Evolutionary conservation across 1,140 invertebrate species (phyloP).

Genomic region (Phymorhynchus buccinoides): DNA sequence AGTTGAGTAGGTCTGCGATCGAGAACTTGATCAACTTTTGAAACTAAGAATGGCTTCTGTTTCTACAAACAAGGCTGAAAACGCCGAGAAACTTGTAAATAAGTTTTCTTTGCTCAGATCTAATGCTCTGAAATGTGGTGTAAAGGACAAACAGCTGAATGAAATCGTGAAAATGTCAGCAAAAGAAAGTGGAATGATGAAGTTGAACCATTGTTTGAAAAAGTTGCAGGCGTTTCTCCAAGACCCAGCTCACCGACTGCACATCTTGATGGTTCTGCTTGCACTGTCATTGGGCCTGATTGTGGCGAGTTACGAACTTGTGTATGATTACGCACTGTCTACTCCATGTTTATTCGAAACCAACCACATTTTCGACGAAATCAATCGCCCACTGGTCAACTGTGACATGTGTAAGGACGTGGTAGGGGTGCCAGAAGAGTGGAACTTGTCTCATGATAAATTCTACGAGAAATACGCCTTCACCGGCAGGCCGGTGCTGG

Average conservation of each 20-base stretch:
- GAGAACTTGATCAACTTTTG: not conserved
- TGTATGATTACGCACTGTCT: slow-evolving; percentile 25
- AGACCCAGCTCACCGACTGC: slow-evolving; percentile 6
- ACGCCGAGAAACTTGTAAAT: not conserved
- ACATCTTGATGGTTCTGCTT: slow-evolving; percentile 24
- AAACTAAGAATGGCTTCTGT: not conserved
- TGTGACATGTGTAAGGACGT: slow-evolving; percentile 83
- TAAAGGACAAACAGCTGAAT: not conserved
- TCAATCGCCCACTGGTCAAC: slow-evolving; percentile 85
- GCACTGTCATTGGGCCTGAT: not conserved
- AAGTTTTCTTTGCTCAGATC: not conserved
- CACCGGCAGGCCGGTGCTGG: slow-evolving; percentile 84
- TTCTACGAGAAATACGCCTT: slow-evolving; percentile 82
- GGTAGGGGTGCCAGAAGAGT: slow-evolving; percentile 60
- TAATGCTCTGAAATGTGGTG: not conserved
- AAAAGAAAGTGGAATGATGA: not conserved
- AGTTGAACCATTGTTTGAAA: not conserved
- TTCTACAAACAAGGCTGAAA: not conserved
- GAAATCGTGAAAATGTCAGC: not conserved
- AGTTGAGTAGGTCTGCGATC: too few species aligned
- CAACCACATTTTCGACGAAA: slow-evolving; percentile 89
- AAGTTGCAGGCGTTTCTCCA: not conserved
- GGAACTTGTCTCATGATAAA: slow-evolving; percentile 78
- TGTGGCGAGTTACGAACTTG: slow-evolving; percentile 36
- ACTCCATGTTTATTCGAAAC: slow-evolving; percentile 83